Conservation (phyloP, 2,797 vertebrate genomes). For the Scolopax bukidnonensis region DNA sequence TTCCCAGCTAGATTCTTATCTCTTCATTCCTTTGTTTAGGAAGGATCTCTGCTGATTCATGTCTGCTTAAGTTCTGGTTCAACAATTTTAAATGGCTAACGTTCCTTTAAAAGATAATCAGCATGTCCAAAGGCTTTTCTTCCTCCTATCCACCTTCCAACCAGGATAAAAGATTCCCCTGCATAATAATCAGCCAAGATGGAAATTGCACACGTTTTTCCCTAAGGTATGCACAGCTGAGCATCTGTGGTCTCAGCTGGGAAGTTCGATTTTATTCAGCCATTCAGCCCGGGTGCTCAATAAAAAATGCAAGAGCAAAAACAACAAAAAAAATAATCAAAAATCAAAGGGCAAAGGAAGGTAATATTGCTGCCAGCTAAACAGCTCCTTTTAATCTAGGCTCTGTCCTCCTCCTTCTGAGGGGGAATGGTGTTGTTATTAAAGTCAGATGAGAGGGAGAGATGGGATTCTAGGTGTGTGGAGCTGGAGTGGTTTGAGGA, state of each 20-base stretch:
- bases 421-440: conserved; percentile 15
- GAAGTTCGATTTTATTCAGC: conserved; percentile 59
- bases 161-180: conserved; percentile 35
- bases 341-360: conserved; percentile 47
- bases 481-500: conserved; percentile 33
- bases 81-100: not conserved
- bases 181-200: conserved; percentile 42
- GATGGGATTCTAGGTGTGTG: conserved; percentile 11
- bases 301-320: conserved; percentile 51
- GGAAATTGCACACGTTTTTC: conserved; percentile 2
- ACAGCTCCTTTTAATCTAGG: conserved; percentile 35
- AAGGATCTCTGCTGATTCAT: not conserved
- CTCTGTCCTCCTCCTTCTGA: conserved; percentile 4
- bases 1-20: not conserved
- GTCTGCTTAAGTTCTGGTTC: not conserved
- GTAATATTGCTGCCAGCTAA: conserved; percentile 36
- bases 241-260: conserved; percentile 61
- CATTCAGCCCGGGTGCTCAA: conserved; percentile 28
- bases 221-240: conserved; percentile 37
- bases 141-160: not conserved
- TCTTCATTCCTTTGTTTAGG: not conserved
- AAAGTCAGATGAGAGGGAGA: conserved; percentile 59
- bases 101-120: not conserved
- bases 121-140: conserved; percentile 15
- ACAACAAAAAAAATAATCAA: not conserved